Base-by-base conservation (phyloP, 2,888 invertebrate genomes). In the Polia nebulosa region DNA sequence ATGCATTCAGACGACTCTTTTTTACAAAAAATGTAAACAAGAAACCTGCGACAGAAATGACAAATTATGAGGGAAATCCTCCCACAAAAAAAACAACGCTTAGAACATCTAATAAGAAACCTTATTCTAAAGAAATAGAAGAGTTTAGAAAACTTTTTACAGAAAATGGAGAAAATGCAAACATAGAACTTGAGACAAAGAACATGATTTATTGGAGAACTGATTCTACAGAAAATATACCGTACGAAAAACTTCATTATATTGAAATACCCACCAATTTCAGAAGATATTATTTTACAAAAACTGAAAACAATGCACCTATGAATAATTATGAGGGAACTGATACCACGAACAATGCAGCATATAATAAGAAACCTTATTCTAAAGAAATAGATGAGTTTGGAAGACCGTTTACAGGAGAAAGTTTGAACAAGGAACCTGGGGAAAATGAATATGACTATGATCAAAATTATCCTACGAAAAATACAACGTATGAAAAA, bases 351-450 rank as follows among this genome's bases (percentile, higher is more conserved):
- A 29, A 25, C 44, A 25, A 13, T 15, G 6, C n/a, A 22, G 7
- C n/a, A 6, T 15, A 27, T 36, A 27, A 0, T 13, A 29, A 11
- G 9, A 34, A 47, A 22, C 45, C 13, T 47, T 41, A 41, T 53
- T 71, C 45, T 20, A 32, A 27, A 45, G 29, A 53, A 27, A 47
- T 49, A 8, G 32, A 72, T 22, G 62, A 70, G 11, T 13, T 70
- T 9, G 22, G 17, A 39, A 53, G 1, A 25, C 15, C 7, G 15
- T 6, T 34, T 70, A 36, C 20, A 2, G 27, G 15, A 51, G 17
- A 69, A 22, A 22, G 44, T 13, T 25, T 15, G 17, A 17, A 36
- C 17, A 29, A 51, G 0, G 3, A 29, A 15, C 3, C 45, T 20
- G 17, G 29, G 49, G 27, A 29, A 17, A 49, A 49, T 27, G 27